A percentile compares a stretch with the other conserved stretches of the same genome.
Evolutionary conservation across 2,113 vertebrate genomes (phyloP).

Genomic region (Sarotherodon lohbergeri): DNA sequence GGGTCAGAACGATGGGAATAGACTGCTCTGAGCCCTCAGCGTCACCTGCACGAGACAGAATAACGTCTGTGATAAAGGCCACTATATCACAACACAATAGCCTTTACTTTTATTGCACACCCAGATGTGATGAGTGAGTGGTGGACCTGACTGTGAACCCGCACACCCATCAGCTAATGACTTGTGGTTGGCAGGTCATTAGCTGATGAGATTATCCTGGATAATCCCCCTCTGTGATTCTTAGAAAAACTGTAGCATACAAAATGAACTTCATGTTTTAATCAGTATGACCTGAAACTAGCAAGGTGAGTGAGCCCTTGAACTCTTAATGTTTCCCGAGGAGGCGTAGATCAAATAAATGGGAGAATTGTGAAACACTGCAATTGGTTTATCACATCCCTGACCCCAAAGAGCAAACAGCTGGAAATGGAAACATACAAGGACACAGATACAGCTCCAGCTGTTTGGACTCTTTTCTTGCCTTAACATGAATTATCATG

Average conservation of each 20-base stretch:
- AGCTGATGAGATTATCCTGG: background rate
- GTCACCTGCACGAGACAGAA: conserved; percentile 37
- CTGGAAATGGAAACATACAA: background rate
- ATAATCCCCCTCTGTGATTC: background rate
- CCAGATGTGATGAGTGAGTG: background rate
- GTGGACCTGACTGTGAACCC: background rate
- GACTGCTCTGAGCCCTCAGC: conserved; percentile 64
- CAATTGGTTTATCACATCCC: background rate
- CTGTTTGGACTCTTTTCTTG: background rate
- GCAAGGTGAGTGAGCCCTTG: rapidly evolving
- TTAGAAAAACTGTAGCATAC: background rate
- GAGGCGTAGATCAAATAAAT: background rate
- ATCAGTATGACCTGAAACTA: background rate
- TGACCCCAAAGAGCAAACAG: background rate
- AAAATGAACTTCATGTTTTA: background rate
- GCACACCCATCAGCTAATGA: background rate
- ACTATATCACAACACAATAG: background rate
- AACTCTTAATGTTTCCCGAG: background rate
- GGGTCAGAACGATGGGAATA: conserved; percentile 80
- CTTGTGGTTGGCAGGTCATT: background rate
- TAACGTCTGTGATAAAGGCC: background rate
- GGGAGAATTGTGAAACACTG: rapidly evolving
- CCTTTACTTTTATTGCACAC: background rate
- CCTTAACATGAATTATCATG: background rate
- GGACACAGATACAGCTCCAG: background rate